Evolutionary conservation across 37 sponge, comb jelly and placozoan species (phyloP).

Genomic region (Lycopodina hypogea): DNA sequence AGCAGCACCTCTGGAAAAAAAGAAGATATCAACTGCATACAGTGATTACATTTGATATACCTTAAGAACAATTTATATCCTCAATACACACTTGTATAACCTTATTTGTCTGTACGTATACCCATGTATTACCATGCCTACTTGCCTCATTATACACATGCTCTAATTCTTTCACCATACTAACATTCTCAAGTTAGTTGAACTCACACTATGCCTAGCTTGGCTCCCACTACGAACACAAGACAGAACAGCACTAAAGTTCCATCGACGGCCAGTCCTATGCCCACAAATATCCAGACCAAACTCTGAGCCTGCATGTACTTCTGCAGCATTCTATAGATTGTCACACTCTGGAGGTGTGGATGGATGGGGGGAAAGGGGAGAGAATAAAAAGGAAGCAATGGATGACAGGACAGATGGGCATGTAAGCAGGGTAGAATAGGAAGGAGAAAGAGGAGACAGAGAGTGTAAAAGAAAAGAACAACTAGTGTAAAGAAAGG

Average conservation of each 20-base stretch:
- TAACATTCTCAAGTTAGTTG: too few relatives aligned
- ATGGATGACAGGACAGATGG: too few relatives aligned
- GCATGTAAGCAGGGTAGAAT: too few relatives aligned
- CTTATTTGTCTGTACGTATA: too few relatives aligned
- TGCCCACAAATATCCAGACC: slow-evolving; percentile 45
- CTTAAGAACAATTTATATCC: background rate
- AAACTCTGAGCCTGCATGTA: slow-evolving; percentile 70
- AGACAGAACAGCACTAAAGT: slow-evolving; percentile 7
- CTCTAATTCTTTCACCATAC: too few relatives aligned
- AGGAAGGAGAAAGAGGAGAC: background rate
- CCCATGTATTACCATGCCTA: too few relatives aligned
- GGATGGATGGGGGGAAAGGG: background rate
- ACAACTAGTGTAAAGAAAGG: background rate
- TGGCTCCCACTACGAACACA: slow-evolving; percentile 23
- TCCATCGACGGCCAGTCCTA: slow-evolving; percentile 15
- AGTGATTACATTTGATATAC: background rate
- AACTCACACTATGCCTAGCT: slow-evolving; percentile 46
- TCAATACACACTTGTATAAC: background rate
- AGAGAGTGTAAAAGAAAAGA: too few relatives aligned
- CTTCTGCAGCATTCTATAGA: slow-evolving; percentile 42
- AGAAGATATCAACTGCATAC: background rate
- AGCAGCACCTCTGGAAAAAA: slow-evolving; percentile 36
- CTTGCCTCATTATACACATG: too few relatives aligned
- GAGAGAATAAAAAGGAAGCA: too few relatives aligned
- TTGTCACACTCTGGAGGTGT: slow-evolving; percentile 8